Percentiles rank a stretch among this genome's conserved stretches.
These are phyloP conservation scores for Drosophila littoralis DNA, from an alignment of 1,140 invertebrate genomes.

Conservation along the genomic window DNA sequence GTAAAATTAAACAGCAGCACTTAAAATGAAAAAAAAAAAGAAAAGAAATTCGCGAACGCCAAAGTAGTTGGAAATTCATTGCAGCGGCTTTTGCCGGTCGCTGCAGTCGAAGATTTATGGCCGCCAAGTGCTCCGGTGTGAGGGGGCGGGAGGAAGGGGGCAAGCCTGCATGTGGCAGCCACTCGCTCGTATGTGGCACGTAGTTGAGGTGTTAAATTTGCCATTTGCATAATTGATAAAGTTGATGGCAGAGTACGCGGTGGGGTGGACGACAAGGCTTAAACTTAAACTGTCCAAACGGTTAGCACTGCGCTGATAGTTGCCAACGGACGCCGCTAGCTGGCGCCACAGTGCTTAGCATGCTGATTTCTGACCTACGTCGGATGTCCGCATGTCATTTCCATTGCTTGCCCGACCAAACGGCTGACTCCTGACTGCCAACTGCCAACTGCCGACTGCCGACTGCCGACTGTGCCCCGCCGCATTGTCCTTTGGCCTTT, in stretches of 20 bases:
- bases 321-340: constrained; percentile 12
- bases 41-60: constrained; percentile 53
- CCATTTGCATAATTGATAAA: constrained; percentile 81
- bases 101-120: constrained; percentile 67
- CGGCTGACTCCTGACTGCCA: background rate
- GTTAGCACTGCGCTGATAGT: background rate
- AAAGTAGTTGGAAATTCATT: constrained; percentile 79
- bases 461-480: background rate
- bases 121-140: background rate
- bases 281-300: constrained; percentile 43
- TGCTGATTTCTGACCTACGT: constrained; percentile 78
- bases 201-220: constrained; percentile 74
- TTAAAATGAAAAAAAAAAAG: constrained; percentile 31
- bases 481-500: constrained; percentile 1
- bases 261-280: constrained; percentile 20
- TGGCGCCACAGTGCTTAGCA: constrained; percentile 66
- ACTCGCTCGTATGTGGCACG: constrained; percentile 55
- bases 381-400: constrained; percentile 78
- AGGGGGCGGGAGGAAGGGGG: background rate
- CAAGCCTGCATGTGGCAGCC: constrained; percentile 9
- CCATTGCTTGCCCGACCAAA: constrained; percentile 31
- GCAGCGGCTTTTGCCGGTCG: constrained; percentile 46
- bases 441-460: background rate
- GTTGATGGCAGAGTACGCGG: constrained; percentile 36
- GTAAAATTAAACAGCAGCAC: constrained; percentile 69